These are phyloP conservation scores for Megaleporinus macrocephalus DNA, from an alignment of 2,113 vertebrate species.

Conservation along the genomic window DNA sequence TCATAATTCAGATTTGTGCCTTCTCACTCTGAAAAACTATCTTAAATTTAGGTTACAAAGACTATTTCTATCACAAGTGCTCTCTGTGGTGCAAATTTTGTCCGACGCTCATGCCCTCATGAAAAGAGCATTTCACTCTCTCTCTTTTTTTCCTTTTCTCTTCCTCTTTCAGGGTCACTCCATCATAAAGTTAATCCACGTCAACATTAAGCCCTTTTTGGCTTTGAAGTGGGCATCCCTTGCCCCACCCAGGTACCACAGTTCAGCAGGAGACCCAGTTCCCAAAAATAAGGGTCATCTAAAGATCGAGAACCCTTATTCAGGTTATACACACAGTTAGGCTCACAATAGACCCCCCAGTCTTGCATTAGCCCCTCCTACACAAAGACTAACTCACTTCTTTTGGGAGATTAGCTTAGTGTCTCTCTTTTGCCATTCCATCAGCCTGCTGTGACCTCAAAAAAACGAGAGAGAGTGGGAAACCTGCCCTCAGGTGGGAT, in stretches of 20 bases:
- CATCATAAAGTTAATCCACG: conserved; percentile 49
- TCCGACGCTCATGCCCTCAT: background rate
- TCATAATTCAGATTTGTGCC: too few species aligned
- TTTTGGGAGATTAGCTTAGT: conserved; percentile 25
- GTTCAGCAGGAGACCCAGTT: conserved; percentile 10
- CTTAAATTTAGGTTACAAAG: too few species aligned
- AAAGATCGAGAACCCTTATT: conserved; percentile 60
- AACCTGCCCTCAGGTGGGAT: conserved; percentile 45
- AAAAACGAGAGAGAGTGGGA: conserved; percentile 1
- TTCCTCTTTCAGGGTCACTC: conserved; percentile 38
- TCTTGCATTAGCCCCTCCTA: background rate
- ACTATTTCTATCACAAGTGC: background rate
- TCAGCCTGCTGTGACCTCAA: conserved; percentile 18
- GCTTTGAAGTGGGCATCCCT: conserved; percentile 51
- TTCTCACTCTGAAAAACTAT: background rate
- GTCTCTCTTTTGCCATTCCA: background rate
- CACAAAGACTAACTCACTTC: background rate
- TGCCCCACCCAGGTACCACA: conserved; percentile 34
- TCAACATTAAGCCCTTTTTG: conserved; percentile 51
- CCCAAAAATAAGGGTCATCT: conserved; percentile 45
- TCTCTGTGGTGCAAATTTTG: background rate
- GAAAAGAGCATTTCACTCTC: conserved; percentile 7
- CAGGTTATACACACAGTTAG: conserved; percentile 9
- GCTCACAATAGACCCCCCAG: background rate
- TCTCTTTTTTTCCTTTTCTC: background rate